A percentile compares a stretch with the other conserved stretches of the same genome.
Evolutionary conservation across 2,113 vertebrate genomes (phyloP).

Genomic region (Grammatotria lemairii): DNA sequence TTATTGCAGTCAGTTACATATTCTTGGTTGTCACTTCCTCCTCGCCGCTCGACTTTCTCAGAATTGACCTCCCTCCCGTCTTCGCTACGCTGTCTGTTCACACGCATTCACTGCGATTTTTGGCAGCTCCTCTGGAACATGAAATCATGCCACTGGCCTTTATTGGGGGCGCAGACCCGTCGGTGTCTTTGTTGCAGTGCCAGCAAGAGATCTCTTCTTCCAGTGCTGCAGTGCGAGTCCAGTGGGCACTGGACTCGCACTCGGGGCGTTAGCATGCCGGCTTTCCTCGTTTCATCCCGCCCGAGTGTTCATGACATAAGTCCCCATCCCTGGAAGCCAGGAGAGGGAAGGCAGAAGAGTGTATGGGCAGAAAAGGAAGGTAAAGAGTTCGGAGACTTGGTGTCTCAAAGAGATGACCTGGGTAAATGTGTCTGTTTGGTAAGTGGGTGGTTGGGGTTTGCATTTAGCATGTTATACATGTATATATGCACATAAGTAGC

Average conservation of each 20-base stretch:
- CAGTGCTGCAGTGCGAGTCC: conserved; percentile 1
- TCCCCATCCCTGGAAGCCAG: background rate
- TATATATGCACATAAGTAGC: background rate
- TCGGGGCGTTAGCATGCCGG: background rate
- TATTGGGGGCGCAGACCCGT: conserved; percentile 8
- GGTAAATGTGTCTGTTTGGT: conserved; percentile 10
- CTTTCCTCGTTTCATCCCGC: conserved; percentile 40
- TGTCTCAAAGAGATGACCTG: conserved; percentile 2
- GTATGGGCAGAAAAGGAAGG: background rate
- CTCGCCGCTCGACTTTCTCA: conserved; percentile 7
- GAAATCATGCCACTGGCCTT: conserved; percentile 46
- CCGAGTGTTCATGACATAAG: conserved; percentile 53
- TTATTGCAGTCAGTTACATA: conserved; percentile 28
- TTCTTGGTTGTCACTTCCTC: conserved; percentile 27
- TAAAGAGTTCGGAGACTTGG: background rate
- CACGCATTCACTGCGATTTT: conserved; percentile 22
- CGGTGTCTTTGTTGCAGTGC: conserved; percentile 41
- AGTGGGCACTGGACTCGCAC: background rate
- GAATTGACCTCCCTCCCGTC: background rate
- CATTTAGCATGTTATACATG: background rate
- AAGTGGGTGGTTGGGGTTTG: background rate
- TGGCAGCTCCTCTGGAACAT: conserved; percentile 60
- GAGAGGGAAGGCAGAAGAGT: background rate
- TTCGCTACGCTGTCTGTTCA: background rate
- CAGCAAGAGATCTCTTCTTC: conserved; percentile 50